phyloP scores from a whole-genome alignment of 2,797 vertebrate genomes.

The Liparis tanakae region DNA sequence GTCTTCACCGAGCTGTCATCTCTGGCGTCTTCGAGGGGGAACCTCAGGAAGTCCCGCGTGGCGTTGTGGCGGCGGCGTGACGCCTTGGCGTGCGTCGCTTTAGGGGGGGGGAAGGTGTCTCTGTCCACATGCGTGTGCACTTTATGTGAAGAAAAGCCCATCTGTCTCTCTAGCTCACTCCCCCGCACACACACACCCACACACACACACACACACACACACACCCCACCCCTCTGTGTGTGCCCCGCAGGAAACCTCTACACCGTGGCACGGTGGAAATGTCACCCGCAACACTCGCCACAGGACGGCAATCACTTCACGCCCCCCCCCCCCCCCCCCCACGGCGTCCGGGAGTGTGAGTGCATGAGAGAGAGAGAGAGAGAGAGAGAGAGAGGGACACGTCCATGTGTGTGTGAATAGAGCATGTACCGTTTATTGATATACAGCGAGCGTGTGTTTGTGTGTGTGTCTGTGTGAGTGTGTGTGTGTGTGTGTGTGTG shows the following conservation, averaged over 20 bases:
- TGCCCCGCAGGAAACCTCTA: conserved; percentile 58
- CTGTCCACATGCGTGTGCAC: neutral
- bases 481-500: conserved; percentile 21
- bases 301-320: conserved; percentile 71
- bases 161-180: neutral
- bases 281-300: conserved; percentile 74
- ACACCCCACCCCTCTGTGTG: conserved; percentile 18
- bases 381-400: neutral
- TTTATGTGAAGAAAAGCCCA: neutral
- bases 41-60: neutral
- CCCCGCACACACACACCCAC: conserved; percentile 3
- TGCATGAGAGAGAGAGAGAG: conserved; percentile 5
- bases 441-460: conserved; percentile 3
- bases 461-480: conserved; percentile 28
- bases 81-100: neutral
- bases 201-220: neutral
- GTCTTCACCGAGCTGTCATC: conserved; percentile 21
- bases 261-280: conserved; percentile 66
- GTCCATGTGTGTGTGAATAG: conserved; percentile 28
- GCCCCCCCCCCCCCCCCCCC: conserved; percentile 45
- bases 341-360: neutral
- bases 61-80: neutral
- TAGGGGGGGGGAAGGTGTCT: neutral
- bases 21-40: conserved; percentile 7
- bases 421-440: conserved; percentile 43